Conservation (phyloP, 2,113 vertebrate species). For the Arenaria interpres region DNA sequence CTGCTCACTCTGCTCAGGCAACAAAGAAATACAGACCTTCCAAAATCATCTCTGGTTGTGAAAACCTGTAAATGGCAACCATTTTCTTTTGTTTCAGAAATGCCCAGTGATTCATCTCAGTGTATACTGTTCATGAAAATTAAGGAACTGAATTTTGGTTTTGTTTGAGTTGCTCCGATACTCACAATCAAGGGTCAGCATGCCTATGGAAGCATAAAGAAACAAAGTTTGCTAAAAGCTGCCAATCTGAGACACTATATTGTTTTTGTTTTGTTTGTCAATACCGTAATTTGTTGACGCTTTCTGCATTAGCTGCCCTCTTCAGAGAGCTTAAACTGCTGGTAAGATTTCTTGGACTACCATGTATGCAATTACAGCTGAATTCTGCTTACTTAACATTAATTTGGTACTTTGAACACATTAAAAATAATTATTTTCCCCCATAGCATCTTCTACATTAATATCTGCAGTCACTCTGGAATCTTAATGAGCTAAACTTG, state of each 20-base stretch:
- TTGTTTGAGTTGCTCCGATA: neutral
- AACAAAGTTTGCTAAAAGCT: neutral
- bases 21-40: neutral
- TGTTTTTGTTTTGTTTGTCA: neutral
- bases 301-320: slow-evolving; percentile 22
- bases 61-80: neutral
- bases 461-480: slow-evolving; percentile 12
- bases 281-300: neutral
- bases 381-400: slow-evolving; percentile 36
- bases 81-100: neutral
- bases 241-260: neutral
- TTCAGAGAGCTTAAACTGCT: slow-evolving; percentile 1
- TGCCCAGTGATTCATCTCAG: neutral
- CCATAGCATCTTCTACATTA: slow-evolving; percentile 13
- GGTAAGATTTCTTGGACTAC: neutral
- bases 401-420: slow-evolving; percentile 32
- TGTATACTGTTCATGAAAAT: neutral
- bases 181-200: neutral
- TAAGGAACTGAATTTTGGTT: neutral
- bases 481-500: slow-evolving; percentile 29
- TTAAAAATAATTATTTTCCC: slow-evolving; percentile 47
- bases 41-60: neutral
- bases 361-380: neutral
- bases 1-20: neutral
- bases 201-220: neutral